These are phyloP conservation scores for Sinopyrophorus schimmeli DNA, from an alignment of 2,888 invertebrate genomes.

Conservation along the genomic window DNA sequence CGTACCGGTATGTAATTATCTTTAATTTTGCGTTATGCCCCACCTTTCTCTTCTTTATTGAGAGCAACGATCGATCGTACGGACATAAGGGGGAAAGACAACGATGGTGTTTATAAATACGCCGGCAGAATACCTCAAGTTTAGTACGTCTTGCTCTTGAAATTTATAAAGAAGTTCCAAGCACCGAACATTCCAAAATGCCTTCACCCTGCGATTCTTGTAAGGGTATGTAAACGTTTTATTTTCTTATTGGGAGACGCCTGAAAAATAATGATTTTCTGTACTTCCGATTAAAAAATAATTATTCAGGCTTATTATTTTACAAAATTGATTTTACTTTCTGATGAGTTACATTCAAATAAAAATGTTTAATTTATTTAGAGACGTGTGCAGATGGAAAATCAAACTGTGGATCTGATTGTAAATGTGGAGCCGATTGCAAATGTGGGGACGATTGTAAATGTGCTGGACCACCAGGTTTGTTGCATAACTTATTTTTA, in stretches of 20 bases:
- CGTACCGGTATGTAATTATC: constrained; percentile 2
- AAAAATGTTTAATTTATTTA: too few species aligned
- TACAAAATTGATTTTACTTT: neutral
- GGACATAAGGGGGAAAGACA: constrained; percentile 41
- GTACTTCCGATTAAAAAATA: too few species aligned
- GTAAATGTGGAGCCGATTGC: constrained; percentile 63
- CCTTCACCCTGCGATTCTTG: constrained; percentile 62
- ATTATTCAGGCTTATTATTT: constrained; percentile 9
- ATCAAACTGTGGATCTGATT: constrained; percentile 60
- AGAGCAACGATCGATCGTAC: constrained; percentile 56
- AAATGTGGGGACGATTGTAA: constrained; percentile 61
- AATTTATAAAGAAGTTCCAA: too few species aligned
- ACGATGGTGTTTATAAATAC: constrained; percentile 38
- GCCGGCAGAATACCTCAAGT: constrained; percentile 18
- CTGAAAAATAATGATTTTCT: too few species aligned
- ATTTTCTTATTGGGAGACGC: too few species aligned
- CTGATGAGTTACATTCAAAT: neutral
- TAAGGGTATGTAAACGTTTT: constrained; percentile 58
- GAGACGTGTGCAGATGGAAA: constrained; percentile 60
- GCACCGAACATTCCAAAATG: too few species aligned
- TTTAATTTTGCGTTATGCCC: constrained; percentile 50
- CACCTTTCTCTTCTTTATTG: constrained; percentile 55
- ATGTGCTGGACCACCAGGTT: constrained; percentile 55
- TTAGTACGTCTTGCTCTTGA: constrained; percentile 12
- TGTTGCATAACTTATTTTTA: constrained; percentile 12